Percentiles rank a stretch among this genome's conserved stretches.
Conservation (phyloP, 2,113 vertebrate species). For the Pheucticus melanocephalus region DNA sequence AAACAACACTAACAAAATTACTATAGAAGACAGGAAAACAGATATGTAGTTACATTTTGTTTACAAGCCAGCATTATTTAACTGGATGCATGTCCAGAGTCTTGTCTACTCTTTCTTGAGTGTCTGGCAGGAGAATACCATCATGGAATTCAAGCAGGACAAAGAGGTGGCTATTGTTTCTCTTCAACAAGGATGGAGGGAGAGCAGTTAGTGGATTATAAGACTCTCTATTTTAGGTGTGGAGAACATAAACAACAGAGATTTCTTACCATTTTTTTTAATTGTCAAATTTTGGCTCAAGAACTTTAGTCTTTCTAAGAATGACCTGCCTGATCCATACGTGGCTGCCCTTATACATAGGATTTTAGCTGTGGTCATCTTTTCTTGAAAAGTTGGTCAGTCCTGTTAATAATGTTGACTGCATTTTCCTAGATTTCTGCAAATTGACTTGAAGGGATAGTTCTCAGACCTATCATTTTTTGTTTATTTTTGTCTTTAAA, state of each 20-base stretch:
- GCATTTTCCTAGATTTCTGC: not conserved
- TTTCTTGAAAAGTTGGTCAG: not conserved
- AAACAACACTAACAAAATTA: not conserved
- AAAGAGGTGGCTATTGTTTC: not conserved
- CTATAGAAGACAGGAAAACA: not conserved
- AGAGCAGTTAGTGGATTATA: not conserved
- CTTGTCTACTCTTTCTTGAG: not conserved
- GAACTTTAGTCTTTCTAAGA: not conserved
- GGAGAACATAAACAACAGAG: not conserved
- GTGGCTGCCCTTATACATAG: fast-evolving
- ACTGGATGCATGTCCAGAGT: not conserved
- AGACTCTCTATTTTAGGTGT: fast-evolving
- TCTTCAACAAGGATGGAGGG: fast-evolving
- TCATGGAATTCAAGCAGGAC: not conserved
- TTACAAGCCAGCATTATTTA: not conserved
- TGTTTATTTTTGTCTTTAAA: not conserved
- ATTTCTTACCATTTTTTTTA: not conserved
- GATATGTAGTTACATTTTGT: not conserved
- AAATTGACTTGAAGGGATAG: not conserved
- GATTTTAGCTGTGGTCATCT: not conserved
- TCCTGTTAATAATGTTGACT: not conserved
- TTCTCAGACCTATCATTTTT: not conserved
- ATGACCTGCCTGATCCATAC: not conserved
- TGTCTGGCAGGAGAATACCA: not conserved
- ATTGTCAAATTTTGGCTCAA: not conserved